These are phyloP conservation scores for Lobophora halterata DNA, from an alignment of 2,888 invertebrate species.

Conservation along the genomic window DNA sequence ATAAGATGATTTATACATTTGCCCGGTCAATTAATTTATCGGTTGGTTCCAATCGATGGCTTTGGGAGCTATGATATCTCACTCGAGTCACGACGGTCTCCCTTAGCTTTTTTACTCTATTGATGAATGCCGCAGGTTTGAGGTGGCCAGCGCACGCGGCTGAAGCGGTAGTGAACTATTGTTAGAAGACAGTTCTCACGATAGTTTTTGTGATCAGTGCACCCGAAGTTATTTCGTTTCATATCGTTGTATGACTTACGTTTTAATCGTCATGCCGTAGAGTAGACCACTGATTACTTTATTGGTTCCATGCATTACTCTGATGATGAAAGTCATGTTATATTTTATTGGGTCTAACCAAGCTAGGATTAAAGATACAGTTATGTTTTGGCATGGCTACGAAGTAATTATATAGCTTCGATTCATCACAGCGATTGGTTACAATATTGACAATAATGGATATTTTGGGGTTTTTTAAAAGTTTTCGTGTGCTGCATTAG, in stretches of 20 bases:
- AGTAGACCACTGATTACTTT: constrained; percentile 6
- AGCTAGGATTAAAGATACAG: no score
- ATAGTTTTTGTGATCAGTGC: constrained; percentile 59
- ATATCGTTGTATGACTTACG: constrained; percentile 53
- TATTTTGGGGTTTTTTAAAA: no score
- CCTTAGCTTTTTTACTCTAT: constrained; percentile 49
- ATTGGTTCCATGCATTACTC: no score
- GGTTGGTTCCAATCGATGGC: constrained; percentile 38
- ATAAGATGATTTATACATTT: constrained; percentile 25
- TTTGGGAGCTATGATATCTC: constrained; percentile 53
- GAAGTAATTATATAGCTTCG: no score
- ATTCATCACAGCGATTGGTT: no score
- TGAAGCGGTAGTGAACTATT: constrained; percentile 50
- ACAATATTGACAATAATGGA: no score
- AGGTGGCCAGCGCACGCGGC: constrained; percentile 44
- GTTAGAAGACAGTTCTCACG: constrained; percentile 63
- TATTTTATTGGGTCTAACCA: neutral
- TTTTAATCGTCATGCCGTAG: constrained; percentile 47
- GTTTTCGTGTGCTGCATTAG: no score
- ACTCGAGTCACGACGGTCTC: constrained; percentile 54
- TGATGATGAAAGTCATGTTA: no score
- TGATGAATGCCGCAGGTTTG: constrained; percentile 45
- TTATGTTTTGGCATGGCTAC: no score
- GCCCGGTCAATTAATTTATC: constrained; percentile 45
- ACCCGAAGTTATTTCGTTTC: constrained; percentile 59